These are phyloP conservation scores for Siphlonurus alternatus DNA, from an alignment of 2,888 invertebrate species.

Conservation along the genomic window DNA sequence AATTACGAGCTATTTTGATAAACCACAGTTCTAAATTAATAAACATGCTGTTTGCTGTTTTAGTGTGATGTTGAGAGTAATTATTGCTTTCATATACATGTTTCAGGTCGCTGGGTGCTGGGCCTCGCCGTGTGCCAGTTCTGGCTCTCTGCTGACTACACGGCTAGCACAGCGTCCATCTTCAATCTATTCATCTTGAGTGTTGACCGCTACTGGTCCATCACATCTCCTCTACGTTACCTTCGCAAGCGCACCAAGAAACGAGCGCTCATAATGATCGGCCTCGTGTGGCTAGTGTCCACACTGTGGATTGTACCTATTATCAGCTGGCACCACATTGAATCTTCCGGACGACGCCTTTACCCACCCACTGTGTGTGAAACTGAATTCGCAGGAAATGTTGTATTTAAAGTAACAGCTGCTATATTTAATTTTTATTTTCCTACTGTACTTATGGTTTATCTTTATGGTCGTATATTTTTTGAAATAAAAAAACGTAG, in stretches of 20 bases:
- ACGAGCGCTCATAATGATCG: slow-evolving; percentile 30
- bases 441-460: slow-evolving; percentile 31
- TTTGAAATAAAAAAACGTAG: slow-evolving; percentile 28
- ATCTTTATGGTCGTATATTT: slow-evolving; percentile 29
- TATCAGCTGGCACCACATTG: slow-evolving; percentile 28
- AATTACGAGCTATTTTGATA: no score
- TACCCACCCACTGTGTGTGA: slow-evolving; percentile 25
- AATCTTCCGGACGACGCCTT: slow-evolving; percentile 14
- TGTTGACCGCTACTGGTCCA: slow-evolving; percentile 33
- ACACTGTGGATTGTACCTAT: slow-evolving; percentile 32
- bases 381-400: slow-evolving; percentile 31
- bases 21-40: no score
- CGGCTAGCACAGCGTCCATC: slow-evolving; percentile 38
- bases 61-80: no score
- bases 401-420: slow-evolving; percentile 29
- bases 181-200: slow-evolving; percentile 34
- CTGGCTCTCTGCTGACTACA: slow-evolving; percentile 39
- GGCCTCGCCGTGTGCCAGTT: slow-evolving; percentile 34
- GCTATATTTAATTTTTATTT: slow-evolving; percentile 33
- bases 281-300: slow-evolving; percentile 29
- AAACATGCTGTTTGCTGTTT: no score
- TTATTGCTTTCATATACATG: no score
- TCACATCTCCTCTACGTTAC: slow-evolving; percentile 31
- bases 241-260: slow-evolving; percentile 29
- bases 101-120: slow-evolving; percentile 27